Percentiles rank a stretch among this genome's conserved stretches.
phyloP scores from a whole-genome alignment of 2,797 vertebrate genomes.

The Aviceda leuphotes region DNA sequence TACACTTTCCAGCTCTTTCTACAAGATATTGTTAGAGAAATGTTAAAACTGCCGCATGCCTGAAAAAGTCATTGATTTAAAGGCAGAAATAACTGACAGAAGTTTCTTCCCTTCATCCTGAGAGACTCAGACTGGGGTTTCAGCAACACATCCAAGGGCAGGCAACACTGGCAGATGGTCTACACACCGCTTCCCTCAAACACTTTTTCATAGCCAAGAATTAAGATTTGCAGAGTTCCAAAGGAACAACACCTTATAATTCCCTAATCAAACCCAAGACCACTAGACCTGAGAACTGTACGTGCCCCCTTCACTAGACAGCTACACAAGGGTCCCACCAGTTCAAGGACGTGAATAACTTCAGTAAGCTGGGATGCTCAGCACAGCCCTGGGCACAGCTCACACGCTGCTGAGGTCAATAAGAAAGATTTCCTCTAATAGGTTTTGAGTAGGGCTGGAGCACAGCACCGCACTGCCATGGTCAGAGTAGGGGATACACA shows the following conservation, averaged over 20 bases:
- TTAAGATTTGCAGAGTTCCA: background rate
- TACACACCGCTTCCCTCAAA: background rate
- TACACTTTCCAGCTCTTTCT: background rate
- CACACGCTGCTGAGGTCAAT: background rate
- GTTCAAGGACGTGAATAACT: rapidly evolving
- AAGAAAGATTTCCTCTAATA: background rate
- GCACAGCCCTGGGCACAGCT: background rate
- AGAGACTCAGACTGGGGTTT: background rate
- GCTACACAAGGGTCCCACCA: background rate
- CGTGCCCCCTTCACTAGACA: rapidly evolving
- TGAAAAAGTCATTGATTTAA: background rate
- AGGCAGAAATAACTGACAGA: background rate
- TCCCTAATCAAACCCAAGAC: background rate
- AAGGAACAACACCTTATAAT: background rate
- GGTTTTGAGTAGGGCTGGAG: background rate
- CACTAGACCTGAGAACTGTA: rapidly evolving
- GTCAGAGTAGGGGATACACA: background rate
- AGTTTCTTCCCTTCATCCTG: background rate
- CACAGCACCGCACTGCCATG: background rate
- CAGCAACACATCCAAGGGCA: background rate
- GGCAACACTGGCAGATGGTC: background rate
- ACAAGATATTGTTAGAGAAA: background rate
- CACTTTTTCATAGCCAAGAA: background rate
- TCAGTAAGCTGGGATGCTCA: background rate
- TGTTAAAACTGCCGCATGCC: background rate